These are phyloP conservation scores for Hemichromis elongatus DNA, from an alignment of 2,113 vertebrate species.

Conservation along the genomic window DNA sequence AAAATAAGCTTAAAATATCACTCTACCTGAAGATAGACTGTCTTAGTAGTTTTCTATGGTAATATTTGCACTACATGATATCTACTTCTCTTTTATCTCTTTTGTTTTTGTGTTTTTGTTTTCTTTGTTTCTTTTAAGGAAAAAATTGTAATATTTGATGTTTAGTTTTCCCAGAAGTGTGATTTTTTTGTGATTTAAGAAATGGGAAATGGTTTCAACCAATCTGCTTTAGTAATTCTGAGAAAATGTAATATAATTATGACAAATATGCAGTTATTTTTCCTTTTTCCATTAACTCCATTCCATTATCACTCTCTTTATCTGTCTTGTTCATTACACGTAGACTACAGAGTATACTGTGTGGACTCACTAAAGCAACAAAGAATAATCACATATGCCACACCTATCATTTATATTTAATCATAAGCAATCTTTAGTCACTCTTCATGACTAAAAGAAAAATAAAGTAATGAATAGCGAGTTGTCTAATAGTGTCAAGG, in stretches of 20 bases:
- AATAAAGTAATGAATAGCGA: not conserved
- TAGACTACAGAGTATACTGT: not conserved
- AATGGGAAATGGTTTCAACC: not conserved
- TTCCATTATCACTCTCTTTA: not conserved
- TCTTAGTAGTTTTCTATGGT: not conserved
- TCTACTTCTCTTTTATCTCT: not conserved
- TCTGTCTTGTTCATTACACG: not conserved
- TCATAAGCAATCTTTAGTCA: not conserved
- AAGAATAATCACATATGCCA: not conserved
- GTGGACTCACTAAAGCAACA: not conserved
- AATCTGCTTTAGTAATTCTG: not conserved
- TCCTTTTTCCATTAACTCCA: not conserved
- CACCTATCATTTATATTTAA: not conserved
- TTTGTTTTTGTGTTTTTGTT: not conserved
- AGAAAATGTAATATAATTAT: not conserved
- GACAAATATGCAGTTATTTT: not conserved
- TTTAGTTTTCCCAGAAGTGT: not conserved
- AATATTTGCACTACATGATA: not conserved
- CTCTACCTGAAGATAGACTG: not conserved
- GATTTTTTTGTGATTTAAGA: not conserved
- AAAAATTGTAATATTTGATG: not conserved
- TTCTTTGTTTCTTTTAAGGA: not conserved
- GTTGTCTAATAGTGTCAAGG: accelerated
- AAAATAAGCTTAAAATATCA: not conserved
- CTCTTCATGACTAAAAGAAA: not conserved